Conservation (phyloP, 1,140 invertebrate genomes). For the Neelides sp. region DNA sequence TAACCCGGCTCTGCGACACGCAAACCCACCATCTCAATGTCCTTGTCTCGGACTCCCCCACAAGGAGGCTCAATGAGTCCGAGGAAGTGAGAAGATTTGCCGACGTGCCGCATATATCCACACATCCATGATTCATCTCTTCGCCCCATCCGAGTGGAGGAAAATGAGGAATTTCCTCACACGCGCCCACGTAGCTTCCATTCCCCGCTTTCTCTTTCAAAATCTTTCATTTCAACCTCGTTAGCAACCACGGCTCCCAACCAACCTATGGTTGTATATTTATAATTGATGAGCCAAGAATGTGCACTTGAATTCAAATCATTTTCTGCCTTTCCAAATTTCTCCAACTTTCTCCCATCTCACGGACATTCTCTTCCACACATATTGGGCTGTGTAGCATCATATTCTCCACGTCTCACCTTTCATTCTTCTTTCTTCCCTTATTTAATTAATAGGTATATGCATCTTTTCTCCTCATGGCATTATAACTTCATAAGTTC, state of each 20-base stretch:
- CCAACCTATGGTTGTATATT: not conserved
- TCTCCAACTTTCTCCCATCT: not conserved
- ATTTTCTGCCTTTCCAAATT: not conserved
- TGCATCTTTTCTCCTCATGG: no score
- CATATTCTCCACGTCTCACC: slow-evolving; percentile 1
- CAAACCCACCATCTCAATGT: no score
- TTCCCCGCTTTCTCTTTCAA: slow-evolving; percentile 1
- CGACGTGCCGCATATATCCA: no score
- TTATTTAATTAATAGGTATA: no score
- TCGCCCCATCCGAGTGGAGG: no score
- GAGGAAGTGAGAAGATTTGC: no score
- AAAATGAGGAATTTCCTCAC: no score
- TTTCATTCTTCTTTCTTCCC: not conserved
- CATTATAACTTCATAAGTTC: no score
- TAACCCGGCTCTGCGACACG: no score
- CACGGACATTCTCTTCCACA: slow-evolving; percentile 4
- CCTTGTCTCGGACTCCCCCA: no score
- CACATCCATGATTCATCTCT: slow-evolving; percentile 10
- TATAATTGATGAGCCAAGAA: not conserved
- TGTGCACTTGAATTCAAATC: not conserved
- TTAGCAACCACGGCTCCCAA: not conserved
- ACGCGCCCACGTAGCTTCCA: slow-evolving; percentile 1
- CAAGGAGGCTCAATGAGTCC: no score
- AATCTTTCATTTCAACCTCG: not conserved
- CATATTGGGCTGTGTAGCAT: no score